A percentile compares a stretch with the other conserved stretches of the same genome.
phyloP scores from a whole-genome alignment of 2,797 vertebrate genomes.

The Pseudomugil tenellus region DNA sequence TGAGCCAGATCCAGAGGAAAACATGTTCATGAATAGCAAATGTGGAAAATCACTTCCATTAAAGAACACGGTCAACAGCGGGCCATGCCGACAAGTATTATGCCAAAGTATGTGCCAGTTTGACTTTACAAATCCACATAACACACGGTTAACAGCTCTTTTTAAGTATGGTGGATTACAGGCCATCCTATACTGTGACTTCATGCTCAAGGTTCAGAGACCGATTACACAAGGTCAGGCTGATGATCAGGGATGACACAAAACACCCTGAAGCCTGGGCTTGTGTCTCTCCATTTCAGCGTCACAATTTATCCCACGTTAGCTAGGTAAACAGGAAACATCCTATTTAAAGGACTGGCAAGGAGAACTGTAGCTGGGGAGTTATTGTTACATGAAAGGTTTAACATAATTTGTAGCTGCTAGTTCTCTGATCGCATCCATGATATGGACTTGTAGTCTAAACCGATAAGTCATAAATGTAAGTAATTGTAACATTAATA shows the following conservation, averaged over 20 bases:
- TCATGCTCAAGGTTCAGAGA: slow-evolving; percentile 11
- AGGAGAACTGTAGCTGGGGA: slow-evolving; percentile 1
- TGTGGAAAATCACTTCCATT: slow-evolving; percentile 22
- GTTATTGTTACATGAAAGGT: slow-evolving; percentile 7
- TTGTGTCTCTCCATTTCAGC: slow-evolving; percentile 34
- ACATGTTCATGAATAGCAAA: slow-evolving; percentile 18
- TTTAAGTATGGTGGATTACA: slow-evolving; percentile 8
- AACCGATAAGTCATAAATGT: not conserved
- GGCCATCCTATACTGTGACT: slow-evolving; percentile 10
- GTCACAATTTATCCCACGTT: slow-evolving; percentile 20
- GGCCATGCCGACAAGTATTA: slow-evolving; percentile 13
- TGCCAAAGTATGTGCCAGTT: not conserved
- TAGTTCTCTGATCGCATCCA: not conserved
- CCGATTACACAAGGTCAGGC: slow-evolving; percentile 17
- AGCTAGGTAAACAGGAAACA: slow-evolving; percentile 24
- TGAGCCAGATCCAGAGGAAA: slow-evolving; percentile 26
- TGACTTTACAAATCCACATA: slow-evolving; percentile 16
- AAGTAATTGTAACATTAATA: not conserved
- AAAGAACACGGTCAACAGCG: slow-evolving; percentile 24
- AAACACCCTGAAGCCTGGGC: slow-evolving; percentile 37
- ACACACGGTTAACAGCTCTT: not conserved
- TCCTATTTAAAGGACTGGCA: slow-evolving; percentile 18
- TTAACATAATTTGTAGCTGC: slow-evolving; percentile 3
- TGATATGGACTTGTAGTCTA: not conserved
- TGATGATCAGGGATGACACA: slow-evolving; percentile 7